Conservation (phyloP, 2,888 invertebrate species). For the Steinernema scapterisci region DNA sequence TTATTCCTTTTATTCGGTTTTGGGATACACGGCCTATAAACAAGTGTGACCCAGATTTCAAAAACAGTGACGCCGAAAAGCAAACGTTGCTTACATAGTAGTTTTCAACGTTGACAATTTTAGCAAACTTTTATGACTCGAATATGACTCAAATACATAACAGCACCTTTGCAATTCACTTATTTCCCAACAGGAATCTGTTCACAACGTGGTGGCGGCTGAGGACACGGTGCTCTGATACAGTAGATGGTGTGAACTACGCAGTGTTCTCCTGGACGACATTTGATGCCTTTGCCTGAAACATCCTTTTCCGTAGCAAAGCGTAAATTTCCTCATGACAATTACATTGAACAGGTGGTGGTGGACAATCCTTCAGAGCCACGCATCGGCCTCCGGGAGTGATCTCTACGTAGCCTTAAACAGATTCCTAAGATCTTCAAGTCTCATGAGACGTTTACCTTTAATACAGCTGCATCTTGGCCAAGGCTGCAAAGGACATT, state of each 20-base stretch:
- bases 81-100: too few species aligned
- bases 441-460: not conserved
- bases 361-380: not conserved
- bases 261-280: slow-evolving; percentile 2
- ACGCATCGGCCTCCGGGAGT: not conserved
- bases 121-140: too few species aligned
- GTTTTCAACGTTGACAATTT: too few species aligned
- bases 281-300: not conserved
- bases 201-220: not conserved
- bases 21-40: too few species aligned
- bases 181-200: slow-evolving; percentile 2
- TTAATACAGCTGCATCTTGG: not conserved
- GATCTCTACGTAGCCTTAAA: not conserved
- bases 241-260: slow-evolving; percentile 4
- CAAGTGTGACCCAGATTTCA: too few species aligned
- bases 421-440: not conserved
- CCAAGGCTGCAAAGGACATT: not conserved
- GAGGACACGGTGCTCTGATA: slow-evolving; percentile 1
- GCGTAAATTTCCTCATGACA: too few species aligned
- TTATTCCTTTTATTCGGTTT: too few species aligned
- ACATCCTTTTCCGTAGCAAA: not conserved
- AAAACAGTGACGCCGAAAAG: too few species aligned
- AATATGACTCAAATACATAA: too few species aligned
- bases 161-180: too few species aligned
- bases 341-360: not conserved